Evolutionary conservation across 1,140 invertebrate species (phyloP).

Genomic region (Phymastichus coffea): DNA sequence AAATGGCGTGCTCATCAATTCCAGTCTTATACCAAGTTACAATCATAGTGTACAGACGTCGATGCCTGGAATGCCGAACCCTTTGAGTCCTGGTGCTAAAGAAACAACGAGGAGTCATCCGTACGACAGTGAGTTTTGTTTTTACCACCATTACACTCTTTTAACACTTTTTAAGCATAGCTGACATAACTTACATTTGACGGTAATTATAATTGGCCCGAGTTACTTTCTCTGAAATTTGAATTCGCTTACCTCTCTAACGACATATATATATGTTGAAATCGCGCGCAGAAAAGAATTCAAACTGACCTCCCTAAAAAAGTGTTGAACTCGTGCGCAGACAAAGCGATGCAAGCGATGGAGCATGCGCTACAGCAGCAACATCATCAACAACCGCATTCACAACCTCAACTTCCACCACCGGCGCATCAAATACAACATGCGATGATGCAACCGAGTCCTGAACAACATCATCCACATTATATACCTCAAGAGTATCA

Average conservation of each 20-base stretch:
- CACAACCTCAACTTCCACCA: not conserved
- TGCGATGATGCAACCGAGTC: not conserved
- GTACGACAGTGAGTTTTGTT: constrained; percentile 11
- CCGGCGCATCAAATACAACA: not conserved
- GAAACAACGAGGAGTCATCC: not conserved
- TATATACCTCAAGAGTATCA: not conserved
- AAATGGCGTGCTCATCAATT: constrained; percentile 51
- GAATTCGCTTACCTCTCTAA: no score
- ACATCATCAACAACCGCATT: not conserved
- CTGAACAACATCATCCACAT: constrained; percentile 6
- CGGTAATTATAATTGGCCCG: no score
- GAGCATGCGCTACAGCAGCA: constrained; percentile 20
- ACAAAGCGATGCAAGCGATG: constrained; percentile 22
- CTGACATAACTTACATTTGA: no score
- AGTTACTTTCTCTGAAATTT: no score
- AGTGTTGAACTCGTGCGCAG: no score
- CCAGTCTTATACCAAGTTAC: constrained; percentile 39
- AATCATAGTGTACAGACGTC: constrained; percentile 30
- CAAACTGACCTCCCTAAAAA: no score
- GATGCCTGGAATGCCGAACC: constrained; percentile 23
- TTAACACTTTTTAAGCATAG: no score
- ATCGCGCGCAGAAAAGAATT: no score
- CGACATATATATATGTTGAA: no score
- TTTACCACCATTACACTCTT: no score
- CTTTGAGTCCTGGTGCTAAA: constrained; percentile 13